Base-by-base conservation (phyloP, 2,888 invertebrate species). In the Empis livida region DNA sequence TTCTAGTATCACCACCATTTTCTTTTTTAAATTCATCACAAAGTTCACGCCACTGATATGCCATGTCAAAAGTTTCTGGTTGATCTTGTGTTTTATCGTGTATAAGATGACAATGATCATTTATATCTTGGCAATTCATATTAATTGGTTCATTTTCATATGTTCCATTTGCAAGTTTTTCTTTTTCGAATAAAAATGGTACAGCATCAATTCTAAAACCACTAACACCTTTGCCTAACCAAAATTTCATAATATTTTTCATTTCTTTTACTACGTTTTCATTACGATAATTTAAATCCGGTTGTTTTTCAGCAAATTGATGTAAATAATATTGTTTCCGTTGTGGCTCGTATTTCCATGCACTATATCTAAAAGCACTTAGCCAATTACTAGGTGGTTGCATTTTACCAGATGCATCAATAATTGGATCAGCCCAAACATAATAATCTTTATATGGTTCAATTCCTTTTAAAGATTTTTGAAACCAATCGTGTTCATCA, bases 201-300 rank as follows among this genome's bases (percentile, higher is more conserved):
- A 59, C 59, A 8, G 63, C 63, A 54, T 80, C 79, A 1, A 85
- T 64, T 45, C 85, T 74, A 60, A 86, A 83, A 0, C 88, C 87
- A 55, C 83, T 81, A 1, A 80, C 79, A 1, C 86, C 86, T 53
- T 75, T 73, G 31, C 79, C 74, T 15, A 87, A 61, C 87, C 87
- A 88, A 61, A 78, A 84, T 23, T 67, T 63, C 57, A 87, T 61
- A 3, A 80, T 77, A 10, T 76, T 73, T 62, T 73, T 77, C 66
- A 84, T 76, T 64, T 79, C 79, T 46, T 77, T 67, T 8, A 78
- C 71, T 6, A 91, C 76, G 6, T 70, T 70, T 1, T 73, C 73
- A 61, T 80, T 76, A n/a, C 80, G 71, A 60, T 76, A 80, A 66
- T 85, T 84, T 38, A 86, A 73, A 65, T 91, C 90, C 0, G 81